These are phyloP conservation scores for Ditula angustiorana DNA, from an alignment of 2,888 invertebrate genomes.

Conservation along the genomic window DNA sequence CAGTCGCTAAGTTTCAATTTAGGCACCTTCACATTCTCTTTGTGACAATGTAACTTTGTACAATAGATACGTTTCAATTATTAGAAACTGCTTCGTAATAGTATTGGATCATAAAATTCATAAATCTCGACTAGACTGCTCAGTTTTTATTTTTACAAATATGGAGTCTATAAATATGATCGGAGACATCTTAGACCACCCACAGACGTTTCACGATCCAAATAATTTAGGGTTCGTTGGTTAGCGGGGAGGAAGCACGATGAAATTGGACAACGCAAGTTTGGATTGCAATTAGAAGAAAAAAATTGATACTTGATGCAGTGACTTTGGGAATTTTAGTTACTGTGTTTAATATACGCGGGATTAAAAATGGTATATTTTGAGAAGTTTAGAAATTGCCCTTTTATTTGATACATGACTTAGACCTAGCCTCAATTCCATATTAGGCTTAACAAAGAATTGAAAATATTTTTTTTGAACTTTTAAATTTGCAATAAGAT, in stretches of 20 bases:
- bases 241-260: not conserved
- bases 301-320: too few species aligned
- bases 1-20: not conserved
- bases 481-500: too few species aligned
- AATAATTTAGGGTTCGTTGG: constrained; percentile 35
- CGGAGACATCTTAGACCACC: constrained; percentile 35
- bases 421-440: too few species aligned
- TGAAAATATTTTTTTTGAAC: too few species aligned
- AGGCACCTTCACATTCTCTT: constrained; percentile 5
- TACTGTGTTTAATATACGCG: too few species aligned
- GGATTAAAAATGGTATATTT: too few species aligned
- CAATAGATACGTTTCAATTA: constrained; percentile 28
- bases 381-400: too few species aligned
- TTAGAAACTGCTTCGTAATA: constrained; percentile 16
- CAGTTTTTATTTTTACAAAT: constrained; percentile 39
- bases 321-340: too few species aligned
- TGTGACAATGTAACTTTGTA: constrained; percentile 21
- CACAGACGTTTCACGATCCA: constrained; percentile 34
- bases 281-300: too few species aligned
- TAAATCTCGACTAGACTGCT: constrained; percentile 40
- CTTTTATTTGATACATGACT: too few species aligned
- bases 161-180: constrained; percentile 39
- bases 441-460: too few species aligned
- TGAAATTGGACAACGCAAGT: not conserved
- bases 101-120: constrained; percentile 21